phyloP scores from a whole-genome alignment of 2,113 vertebrate species.

The Accipiter virgatus region DNA sequence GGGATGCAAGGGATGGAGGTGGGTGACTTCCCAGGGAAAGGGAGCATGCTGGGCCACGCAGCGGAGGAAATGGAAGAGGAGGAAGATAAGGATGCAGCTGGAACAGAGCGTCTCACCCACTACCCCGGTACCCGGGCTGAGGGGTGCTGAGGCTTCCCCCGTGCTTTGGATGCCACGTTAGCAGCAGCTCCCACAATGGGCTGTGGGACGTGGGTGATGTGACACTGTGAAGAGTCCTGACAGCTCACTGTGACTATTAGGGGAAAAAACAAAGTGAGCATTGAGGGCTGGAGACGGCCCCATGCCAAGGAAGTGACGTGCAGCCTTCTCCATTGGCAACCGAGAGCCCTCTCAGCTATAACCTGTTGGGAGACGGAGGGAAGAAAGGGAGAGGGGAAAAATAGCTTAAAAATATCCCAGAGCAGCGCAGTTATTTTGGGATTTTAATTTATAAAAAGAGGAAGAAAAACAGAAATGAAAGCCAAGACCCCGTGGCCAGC shows the following conservation, averaged over 20 bases:
- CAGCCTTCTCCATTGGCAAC: not conserved
- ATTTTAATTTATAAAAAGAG: not conserved
- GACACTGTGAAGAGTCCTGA: not conserved
- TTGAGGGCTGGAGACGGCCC: not conserved
- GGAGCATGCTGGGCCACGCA: not conserved
- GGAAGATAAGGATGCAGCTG: not conserved
- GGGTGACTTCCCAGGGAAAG: not conserved
- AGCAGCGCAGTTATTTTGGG: conserved; percentile 18
- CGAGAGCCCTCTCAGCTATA: not conserved
- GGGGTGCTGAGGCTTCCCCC: not conserved
- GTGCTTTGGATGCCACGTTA: not conserved
- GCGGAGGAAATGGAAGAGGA: not conserved
- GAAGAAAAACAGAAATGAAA: not conserved
- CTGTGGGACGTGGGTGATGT: not conserved
- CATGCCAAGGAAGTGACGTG: conserved; percentile 32
- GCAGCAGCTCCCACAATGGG: not conserved
- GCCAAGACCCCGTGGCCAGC: not conserved
- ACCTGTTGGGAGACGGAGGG: not conserved
- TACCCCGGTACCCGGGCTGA: not conserved
- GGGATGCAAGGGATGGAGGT: not conserved
- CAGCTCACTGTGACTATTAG: not conserved
- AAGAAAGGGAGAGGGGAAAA: not conserved
- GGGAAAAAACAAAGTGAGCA: not conserved
- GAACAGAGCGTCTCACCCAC: not conserved
- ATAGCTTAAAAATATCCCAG: conserved; percentile 42